Conservation (phyloP, 2,113 vertebrate genomes). For the Mormyrus iriodes region DNA sequence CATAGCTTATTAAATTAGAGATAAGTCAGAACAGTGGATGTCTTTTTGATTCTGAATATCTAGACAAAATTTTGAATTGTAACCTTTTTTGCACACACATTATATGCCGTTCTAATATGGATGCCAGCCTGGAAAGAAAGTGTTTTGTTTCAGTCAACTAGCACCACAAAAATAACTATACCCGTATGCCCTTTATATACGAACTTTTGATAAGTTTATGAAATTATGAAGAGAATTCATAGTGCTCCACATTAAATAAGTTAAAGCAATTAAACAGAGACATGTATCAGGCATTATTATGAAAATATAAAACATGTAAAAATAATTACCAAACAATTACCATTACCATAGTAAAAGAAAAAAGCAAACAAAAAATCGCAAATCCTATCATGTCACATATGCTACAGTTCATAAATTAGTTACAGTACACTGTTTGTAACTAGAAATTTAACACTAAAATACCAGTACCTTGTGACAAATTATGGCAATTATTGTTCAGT, state of each 20-base stretch:
- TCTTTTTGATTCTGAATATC: not conserved
- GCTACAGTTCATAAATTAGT: too few relatives aligned
- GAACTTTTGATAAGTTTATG: not conserved
- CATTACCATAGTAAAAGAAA: not conserved
- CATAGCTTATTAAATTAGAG: not conserved
- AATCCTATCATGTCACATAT: too few relatives aligned
- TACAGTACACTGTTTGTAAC: too few relatives aligned
- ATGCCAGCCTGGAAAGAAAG: not conserved
- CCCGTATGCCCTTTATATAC: not conserved
- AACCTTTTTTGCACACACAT: not conserved
- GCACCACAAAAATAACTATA: not conserved
- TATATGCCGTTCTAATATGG: not conserved
- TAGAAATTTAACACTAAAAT: too few relatives aligned
- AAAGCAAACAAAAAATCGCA: too few relatives aligned
- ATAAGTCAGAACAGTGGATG: slow-evolving; percentile 12
- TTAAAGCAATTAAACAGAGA: not conserved
- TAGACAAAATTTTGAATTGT: not conserved
- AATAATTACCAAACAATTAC: not conserved
- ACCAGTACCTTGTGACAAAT: too few relatives aligned
- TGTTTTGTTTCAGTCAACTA: not conserved
- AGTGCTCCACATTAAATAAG: not conserved
- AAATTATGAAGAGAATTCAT: not conserved
- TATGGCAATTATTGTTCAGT: too few relatives aligned
- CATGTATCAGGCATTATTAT: not conserved
- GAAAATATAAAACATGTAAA: not conserved